Base-by-base conservation (phyloP, 30 jellyfish, hydroid and myxozoan genomes). In the Phacellophora camtschatica region DNA sequence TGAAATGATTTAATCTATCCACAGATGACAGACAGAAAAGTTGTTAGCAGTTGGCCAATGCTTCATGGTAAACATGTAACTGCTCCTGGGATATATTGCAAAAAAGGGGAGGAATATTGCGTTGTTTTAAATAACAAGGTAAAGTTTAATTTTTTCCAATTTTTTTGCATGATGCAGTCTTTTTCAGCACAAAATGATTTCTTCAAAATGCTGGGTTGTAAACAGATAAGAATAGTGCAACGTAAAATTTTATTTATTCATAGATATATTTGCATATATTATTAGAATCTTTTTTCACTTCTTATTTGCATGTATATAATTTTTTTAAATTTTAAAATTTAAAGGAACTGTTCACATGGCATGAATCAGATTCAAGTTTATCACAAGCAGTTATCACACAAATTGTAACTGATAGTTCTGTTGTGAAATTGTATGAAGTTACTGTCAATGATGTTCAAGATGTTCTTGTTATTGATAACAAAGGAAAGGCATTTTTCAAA, bases 31-130 rank as follows among this genome's bases (percentile, higher is more conserved):
- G 29, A 45, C 35, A 27, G 65, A 29, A 78, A 78, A 31, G 74
- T 66, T 39, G 12, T 30, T 13, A 82, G 49, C 34, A 78, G 90
- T 54, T 78, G 90, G 90, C 80, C 90, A 15, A 6, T 63, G 6
- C 19, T 55, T 1, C 72, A 64, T 7, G 9, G 56, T 8, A 46
- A 63, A 34, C 20, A 18, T 28, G 35, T 78, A 35, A 43, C 29
- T 51, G 49, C 90, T 15, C 78, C 90, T 0, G 77, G 66, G 28
- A 43, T 78, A n/a, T 66, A 32, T 53, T 42, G 64, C 45, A 4
- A 35, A 18, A 39, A 30, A 2, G 19, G 13, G 4, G 57, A 33
- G 4, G 54, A 50, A 61, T 78, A 78, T 50, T 34, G 27, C 33
- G 70, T 73, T 7, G 66, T 78, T 22, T 23, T 78, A 41, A 37